Evolutionary conservation across 92 coral and sea anemone genomes (phyloP).

Genomic region (Heteractis magnifica): DNA sequence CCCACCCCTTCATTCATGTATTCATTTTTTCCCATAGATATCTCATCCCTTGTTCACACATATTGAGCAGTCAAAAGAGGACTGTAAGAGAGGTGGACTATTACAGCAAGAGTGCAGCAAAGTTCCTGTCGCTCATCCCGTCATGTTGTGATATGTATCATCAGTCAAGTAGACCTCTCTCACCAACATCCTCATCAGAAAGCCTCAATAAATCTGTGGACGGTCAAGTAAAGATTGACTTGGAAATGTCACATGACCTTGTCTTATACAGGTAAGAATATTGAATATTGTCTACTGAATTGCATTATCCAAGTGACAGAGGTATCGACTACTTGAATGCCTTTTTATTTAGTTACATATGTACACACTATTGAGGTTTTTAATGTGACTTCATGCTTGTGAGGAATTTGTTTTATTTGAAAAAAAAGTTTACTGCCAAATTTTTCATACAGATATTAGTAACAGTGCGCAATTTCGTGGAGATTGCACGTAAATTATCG

Average conservation of each 20-base stretch:
- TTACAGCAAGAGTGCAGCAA: slow-evolving; percentile 95
- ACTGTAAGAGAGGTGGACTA: slow-evolving; percentile 89
- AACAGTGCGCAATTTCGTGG: too few species aligned
- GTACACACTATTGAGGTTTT: too few species aligned
- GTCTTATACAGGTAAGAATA: slow-evolving; percentile 53
- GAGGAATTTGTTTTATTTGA: too few species aligned
- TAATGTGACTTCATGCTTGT: too few species aligned
- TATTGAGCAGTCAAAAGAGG: slow-evolving; percentile 90
- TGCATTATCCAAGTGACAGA: not conserved
- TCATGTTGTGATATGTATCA: slow-evolving; percentile 68
- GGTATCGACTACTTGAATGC: not conserved
- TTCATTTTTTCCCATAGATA: slow-evolving; percentile 52
- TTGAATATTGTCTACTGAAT: not conserved
- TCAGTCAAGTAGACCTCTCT: slow-evolving; percentile 45
- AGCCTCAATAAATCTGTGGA: slow-evolving; percentile 51
- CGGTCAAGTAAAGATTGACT: slow-evolving; percentile 68
- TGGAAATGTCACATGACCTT: slow-evolving; percentile 62
- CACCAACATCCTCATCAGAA: slow-evolving; percentile 71
- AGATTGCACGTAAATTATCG: too few species aligned
- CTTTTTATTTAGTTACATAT: too few species aligned
- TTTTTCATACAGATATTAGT: too few species aligned
- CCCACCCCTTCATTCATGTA: not conserved
- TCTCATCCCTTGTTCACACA: slow-evolving; percentile 91
- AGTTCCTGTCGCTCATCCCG: slow-evolving; percentile 91
- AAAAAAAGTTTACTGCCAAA: too few species aligned